A percentile compares a stretch with the other conserved stretches of the same genome.
Conservation (phyloP, 2,113 vertebrate genomes). For the Nothobranchius furzeri region DNA sequence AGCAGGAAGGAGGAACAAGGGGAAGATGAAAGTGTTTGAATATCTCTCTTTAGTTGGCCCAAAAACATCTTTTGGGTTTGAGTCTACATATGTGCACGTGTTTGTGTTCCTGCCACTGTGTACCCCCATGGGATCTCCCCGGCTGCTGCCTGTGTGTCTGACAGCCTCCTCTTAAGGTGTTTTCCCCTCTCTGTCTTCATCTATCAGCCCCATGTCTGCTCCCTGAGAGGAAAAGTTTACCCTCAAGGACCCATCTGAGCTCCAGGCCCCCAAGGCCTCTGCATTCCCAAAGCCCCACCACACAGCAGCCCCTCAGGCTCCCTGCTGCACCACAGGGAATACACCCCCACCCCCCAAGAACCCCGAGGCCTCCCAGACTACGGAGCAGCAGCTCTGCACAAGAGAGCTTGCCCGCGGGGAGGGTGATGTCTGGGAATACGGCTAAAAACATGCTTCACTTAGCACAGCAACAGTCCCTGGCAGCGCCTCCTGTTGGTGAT, state of each 20-base stretch:
- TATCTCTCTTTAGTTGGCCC: constrained; percentile 34
- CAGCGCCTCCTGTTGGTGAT: constrained; percentile 72
- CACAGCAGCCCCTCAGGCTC: constrained; percentile 72
- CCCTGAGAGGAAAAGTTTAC: constrained; percentile 70
- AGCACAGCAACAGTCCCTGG: constrained; percentile 44
- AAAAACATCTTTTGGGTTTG: constrained; percentile 43
- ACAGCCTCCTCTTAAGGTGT: constrained; percentile 77
- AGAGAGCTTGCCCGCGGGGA: constrained; percentile 62
- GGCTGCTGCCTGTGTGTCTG: constrained; percentile 64
- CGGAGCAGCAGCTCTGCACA: constrained; percentile 68
- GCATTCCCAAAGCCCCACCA: constrained; percentile 72
- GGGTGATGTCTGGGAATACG: constrained; percentile 72
- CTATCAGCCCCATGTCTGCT: constrained; percentile 63
- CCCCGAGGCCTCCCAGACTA: constrained; percentile 72
- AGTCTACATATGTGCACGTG: constrained; percentile 39
- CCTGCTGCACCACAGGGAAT: constrained; percentile 72
- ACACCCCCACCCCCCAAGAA: constrained; percentile 58
- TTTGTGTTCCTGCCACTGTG: constrained; percentile 43
- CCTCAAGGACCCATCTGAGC: constrained; percentile 79
- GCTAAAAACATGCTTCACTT: constrained; percentile 68
- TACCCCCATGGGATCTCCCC: constrained; percentile 59
- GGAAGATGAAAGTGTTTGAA: constrained; percentile 56
- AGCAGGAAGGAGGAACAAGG: constrained; percentile 45
- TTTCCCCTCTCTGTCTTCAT: constrained; percentile 63
- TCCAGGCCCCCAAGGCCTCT: constrained; percentile 72